Conservation (phyloP, 1,140 invertebrate species). For the Paraescarpia echinospica region DNA sequence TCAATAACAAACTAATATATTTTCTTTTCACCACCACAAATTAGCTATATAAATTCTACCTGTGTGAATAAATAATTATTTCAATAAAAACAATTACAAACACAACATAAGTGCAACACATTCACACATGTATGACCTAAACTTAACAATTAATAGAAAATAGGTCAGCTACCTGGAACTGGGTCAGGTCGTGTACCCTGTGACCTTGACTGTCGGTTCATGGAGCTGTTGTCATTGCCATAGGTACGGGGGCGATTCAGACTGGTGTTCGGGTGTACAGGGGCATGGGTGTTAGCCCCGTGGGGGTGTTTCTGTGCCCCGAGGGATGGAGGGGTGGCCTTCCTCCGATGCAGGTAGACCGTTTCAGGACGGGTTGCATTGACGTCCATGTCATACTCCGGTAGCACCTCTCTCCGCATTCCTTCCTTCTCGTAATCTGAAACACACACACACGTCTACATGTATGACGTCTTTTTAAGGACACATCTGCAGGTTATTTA, state of each 20-base stretch:
- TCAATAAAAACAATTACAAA: neutral
- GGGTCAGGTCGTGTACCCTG: slow-evolving; percentile 50
- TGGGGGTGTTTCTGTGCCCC: slow-evolving; percentile 48
- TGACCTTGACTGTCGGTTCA: slow-evolving; percentile 46
- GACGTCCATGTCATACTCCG: slow-evolving; percentile 46
- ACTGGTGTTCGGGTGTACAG: slow-evolving; percentile 41
- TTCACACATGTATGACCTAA: neutral
- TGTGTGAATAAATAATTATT: neutral
- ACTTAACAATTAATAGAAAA: neutral
- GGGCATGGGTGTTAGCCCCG: slow-evolving; percentile 34
- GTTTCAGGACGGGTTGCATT: slow-evolving; percentile 41
- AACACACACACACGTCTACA: neutral
- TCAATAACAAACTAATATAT: neutral
- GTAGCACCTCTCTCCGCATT: slow-evolving; percentile 31
- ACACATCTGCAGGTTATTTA: too few species aligned
- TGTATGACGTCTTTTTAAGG: too few species aligned
- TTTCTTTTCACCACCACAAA: neutral
- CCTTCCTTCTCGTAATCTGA: slow-evolving; percentile 19
- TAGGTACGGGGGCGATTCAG: slow-evolving; percentile 42
- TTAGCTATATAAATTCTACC: too few species aligned
- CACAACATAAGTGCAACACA: too few species aligned
- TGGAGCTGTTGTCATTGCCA: slow-evolving; percentile 53
- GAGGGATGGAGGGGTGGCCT: slow-evolving; percentile 46
- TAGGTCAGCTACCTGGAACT: slow-evolving; percentile 38
- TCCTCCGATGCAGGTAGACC: slow-evolving; percentile 49